Percentiles rank a stretch among this genome's conserved stretches.
These are phyloP conservation scores for Lonchura striata DNA, from an alignment of 2,113 vertebrate genomes.

Conservation along the genomic window DNA sequence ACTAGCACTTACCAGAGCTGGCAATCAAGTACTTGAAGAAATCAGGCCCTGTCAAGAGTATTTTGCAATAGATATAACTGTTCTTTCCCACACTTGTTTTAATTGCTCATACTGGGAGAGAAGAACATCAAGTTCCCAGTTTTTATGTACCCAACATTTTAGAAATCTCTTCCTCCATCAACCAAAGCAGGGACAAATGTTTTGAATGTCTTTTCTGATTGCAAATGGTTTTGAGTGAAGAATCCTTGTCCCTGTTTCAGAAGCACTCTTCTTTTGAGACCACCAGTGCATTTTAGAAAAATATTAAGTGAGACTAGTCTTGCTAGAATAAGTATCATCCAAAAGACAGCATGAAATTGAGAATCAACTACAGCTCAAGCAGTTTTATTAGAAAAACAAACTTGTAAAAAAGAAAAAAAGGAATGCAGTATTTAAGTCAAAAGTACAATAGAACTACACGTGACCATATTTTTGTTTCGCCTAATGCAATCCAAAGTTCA, in stretches of 20 bases:
- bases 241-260: not conserved
- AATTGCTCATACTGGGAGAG: not conserved
- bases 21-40: not conserved
- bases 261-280: not conserved
- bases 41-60: not conserved
- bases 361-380: not conserved
- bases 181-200: not conserved
- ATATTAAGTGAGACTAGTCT: not conserved
- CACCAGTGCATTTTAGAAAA: not conserved
- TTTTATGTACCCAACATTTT: not conserved
- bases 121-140: not conserved
- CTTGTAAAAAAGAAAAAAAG: not conserved
- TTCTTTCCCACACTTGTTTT: not conserved
- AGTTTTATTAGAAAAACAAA: not conserved
- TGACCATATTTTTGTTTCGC: not conserved
- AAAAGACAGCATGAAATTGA: not conserved
- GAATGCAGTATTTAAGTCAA: not conserved
- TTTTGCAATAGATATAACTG: conserved; percentile 2
- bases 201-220: not conserved
- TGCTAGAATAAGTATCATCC: not conserved
- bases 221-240: not conserved
- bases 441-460: not conserved
- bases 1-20: not conserved
- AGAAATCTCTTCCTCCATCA: not conserved
- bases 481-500: not conserved